Conservation (phyloP, 64 coral and sea anemone genomes). For the Platygyra sinensis region DNA sequence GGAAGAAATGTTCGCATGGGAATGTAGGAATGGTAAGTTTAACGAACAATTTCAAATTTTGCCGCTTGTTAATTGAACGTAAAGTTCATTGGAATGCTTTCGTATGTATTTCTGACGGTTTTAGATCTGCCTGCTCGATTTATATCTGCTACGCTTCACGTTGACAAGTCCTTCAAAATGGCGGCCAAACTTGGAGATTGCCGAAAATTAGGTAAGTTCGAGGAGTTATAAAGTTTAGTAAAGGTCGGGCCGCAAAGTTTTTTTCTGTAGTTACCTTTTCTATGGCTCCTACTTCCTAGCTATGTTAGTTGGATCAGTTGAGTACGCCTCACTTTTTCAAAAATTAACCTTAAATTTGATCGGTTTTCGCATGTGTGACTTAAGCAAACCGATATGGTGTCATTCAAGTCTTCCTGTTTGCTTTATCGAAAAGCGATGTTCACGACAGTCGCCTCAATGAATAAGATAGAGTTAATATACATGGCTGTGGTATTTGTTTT, state of each 20-base stretch:
- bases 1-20: too few species aligned
- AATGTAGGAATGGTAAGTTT: too few species aligned
- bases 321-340: slow-evolving; percentile 23
- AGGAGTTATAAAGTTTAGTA: slow-evolving; percentile 21
- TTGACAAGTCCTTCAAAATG: slow-evolving; percentile 15
- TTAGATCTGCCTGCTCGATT: slow-evolving; percentile 14
- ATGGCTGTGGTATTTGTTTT: too few species aligned
- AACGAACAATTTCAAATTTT: too few species aligned
- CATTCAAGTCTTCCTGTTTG: too few species aligned
- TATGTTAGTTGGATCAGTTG: slow-evolving; percentile 20
- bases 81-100: background rate
- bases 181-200: slow-evolving; percentile 13
- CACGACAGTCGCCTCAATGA: too few species aligned
- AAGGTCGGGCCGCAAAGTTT: slow-evolving; percentile 22
- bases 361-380: too few species aligned
- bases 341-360: background rate
- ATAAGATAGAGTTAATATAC: too few species aligned
- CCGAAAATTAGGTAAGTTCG: slow-evolving; percentile 7
- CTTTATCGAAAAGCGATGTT: too few species aligned
- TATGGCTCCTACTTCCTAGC: slow-evolving; percentile 11
- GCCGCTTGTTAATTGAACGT: too few species aligned
- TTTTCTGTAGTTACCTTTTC: slow-evolving; percentile 27
- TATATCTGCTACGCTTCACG: background rate
- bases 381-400: too few species aligned
- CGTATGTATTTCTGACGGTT: slow-evolving; percentile 18